phyloP scores from a whole-genome alignment of 2,888 invertebrate species.

The Apeira syringaria region DNA sequence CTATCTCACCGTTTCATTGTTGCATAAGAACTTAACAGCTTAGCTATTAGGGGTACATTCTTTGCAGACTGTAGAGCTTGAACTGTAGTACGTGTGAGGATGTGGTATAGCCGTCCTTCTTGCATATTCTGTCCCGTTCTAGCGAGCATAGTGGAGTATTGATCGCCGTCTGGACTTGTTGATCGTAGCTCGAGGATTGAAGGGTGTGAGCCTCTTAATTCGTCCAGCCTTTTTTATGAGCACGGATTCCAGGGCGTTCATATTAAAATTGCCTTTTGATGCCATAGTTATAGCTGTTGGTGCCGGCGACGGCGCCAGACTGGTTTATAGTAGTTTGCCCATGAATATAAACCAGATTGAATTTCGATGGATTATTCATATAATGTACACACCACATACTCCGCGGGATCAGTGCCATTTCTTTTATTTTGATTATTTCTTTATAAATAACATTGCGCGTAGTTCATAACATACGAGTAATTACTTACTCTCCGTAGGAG shows the following conservation, averaged over 20 bases:
- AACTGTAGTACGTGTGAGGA: conserved; percentile 33
- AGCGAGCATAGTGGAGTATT: conserved; percentile 69
- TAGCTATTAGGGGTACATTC: conserved; percentile 24
- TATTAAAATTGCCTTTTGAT: conserved; percentile 21
- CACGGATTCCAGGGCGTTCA: conserved; percentile 3
- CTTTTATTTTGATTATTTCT: too few relatives aligned
- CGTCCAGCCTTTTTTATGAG: conserved; percentile 23
- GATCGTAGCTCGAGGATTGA: conserved; percentile 55
- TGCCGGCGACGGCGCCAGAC: conserved; percentile 22
- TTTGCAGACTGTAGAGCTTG: conserved; percentile 27
- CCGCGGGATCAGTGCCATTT: too few relatives aligned
- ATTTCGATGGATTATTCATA: too few relatives aligned
- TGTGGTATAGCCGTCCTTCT: conserved; percentile 50
- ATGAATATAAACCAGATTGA: conserved; percentile 3
- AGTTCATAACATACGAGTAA: too few relatives aligned
- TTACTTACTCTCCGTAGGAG: too few relatives aligned
- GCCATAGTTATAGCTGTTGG: conserved; percentile 16
- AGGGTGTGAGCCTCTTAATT: conserved; percentile 54
- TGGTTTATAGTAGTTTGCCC: conserved; percentile 10
- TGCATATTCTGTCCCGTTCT: conserved; percentile 54
- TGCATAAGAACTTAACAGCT: conserved; percentile 16
- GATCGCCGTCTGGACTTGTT: conserved; percentile 82
- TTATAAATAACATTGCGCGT: too few relatives aligned
- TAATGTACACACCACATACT: too few relatives aligned
- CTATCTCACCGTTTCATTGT: too few relatives aligned